Conservation (phyloP, 2,797 vertebrate species). For the Pangasius macronema region DNA sequence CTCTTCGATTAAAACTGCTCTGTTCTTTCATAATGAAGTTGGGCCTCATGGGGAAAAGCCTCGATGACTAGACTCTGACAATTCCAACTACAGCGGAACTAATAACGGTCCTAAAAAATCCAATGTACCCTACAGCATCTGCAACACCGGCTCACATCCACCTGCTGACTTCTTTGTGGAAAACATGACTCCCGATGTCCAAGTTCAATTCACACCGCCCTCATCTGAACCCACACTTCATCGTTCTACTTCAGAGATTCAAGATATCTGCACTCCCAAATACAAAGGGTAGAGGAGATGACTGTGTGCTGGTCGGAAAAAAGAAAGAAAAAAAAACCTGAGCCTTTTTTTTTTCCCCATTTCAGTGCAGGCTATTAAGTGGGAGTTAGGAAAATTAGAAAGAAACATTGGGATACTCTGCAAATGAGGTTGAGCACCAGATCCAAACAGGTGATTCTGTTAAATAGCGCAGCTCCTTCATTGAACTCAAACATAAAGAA, state of each 20-base stretch:
- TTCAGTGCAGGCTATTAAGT: slow-evolving; percentile 6
- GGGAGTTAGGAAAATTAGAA: slow-evolving; percentile 11
- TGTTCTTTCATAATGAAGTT: slow-evolving; percentile 31
- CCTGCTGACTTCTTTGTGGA: slow-evolving; percentile 1
- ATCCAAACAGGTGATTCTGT: slow-evolving; percentile 65
- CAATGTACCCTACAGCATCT: slow-evolving; percentile 12
- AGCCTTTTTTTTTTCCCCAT: not conserved
- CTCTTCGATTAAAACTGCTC: slow-evolving; percentile 24
- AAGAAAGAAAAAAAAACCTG: not conserved
- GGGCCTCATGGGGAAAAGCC: slow-evolving; percentile 20
- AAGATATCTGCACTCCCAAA: not conserved
- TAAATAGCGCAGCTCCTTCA: slow-evolving; percentile 60
- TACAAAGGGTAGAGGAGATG: not conserved
- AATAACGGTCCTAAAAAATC: slow-evolving; percentile 7
- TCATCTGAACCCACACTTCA: slow-evolving; percentile 16
- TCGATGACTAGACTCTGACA: slow-evolving; percentile 26
- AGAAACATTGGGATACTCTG: not conserved
- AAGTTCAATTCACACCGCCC: slow-evolving; percentile 21
- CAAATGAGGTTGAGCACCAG: slow-evolving; percentile 17
- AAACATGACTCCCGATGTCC: not conserved
- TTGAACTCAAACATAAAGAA: slow-evolving; percentile 57
- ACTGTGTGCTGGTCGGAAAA: not conserved
- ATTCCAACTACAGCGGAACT: slow-evolving; percentile 21
- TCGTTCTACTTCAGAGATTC: not conserved
- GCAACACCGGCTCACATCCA: not conserved